Evolutionary conservation across 2,888 invertebrate species (phyloP), one percentile per base, ranked within the genome.

Genomic region (Desoria tigrina): DNA sequence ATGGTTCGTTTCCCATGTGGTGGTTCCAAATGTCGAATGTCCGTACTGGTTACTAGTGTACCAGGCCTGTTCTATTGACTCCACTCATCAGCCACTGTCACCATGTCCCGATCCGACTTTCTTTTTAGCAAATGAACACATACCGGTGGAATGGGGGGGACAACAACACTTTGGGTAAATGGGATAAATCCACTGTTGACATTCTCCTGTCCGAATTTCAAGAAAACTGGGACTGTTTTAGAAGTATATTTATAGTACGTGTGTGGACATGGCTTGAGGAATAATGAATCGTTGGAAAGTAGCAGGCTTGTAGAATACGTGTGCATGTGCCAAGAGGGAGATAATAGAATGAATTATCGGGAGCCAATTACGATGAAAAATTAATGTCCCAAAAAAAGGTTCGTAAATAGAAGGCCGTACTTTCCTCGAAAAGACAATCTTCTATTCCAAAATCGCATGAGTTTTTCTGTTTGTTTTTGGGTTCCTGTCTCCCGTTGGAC

Each of bases 331-430:
- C 51, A 65, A 69, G 61, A 62, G 56, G 59, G 61, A 69, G 64
- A 66, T 66, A 70, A 66, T 67, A 65, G 65, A 71, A 64, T 68
- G 67, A 71, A 71, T 71, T 68, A 71, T 61, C 62, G 59, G 68
- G 66, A 68, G 68, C 60, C 66, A 70, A 70, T 32, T 67, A 59
- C 63, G 53, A 63, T 71, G 53, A 68, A 71, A 66, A 59, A 68
- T 71, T 65, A 51, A 70, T 67, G 57, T 27, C 28, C 51, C n/a
- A n/a, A n/a, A n/a, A 54, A 67, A 66, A 66, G 53, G 55, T 51
- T n/a, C 21, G n/a, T 32, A 32, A 32, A 4, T 7, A 32, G 32
- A 32, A 7, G 32, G 32, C 32, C 32, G 32, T 32, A 32, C 32
- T 32, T 32, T 32, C 32, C 6, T 32, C 4, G 6, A 32, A 45